Base-by-base conservation (phyloP, 1,140 invertebrate genomes). In the Cylas formicarius region DNA sequence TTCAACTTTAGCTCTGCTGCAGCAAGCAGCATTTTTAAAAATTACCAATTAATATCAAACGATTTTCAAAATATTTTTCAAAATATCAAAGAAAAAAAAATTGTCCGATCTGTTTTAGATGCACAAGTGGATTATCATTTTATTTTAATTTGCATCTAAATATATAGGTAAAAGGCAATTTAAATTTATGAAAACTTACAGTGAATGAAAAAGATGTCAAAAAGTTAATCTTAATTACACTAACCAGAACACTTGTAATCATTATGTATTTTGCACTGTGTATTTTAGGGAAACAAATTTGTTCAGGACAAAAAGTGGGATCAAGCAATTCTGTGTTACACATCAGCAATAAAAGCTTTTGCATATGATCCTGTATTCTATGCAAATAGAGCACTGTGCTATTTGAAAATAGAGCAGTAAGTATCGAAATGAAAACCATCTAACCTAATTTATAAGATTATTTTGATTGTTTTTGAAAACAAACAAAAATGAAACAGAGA, bases 321-420 rank as follows among this genome's bases (percentile, higher is more conserved):
- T 19, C 75, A 82, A 52, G 91, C 90, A 0, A 81, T 93, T 50
- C 65, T 78, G 7, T 81, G 79, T 50, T 96, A 95, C 59, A 83
- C 76, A 17, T 67, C 78, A 57, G 90, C 89, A 8, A 84, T 93
- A 29, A 71, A 78, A 44, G 65, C 78, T 24, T 84, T 87, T 61
- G 74, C 82, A 6, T 72, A 78, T 44, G 90, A 94, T 68, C 76
- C 89, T 5, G 72, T 88, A 5, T 84, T 86, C 57, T 89, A 78
- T 61, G 86, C 87, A 6, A 96, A 96, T 68, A 72, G 92, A 57
- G 90, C 87, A 6, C 73, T 94, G 44, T 92, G 90, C 51, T 79
- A 85, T 52, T 68, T 95, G 8, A 93, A 92, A 65, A 75, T 81
- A 54, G 75, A 89, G 50, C 79, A 83, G 87, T 93, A 73, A 68